phyloP scores from a whole-genome alignment of 2,888 invertebrate species.

The Gandaritis pyraliata region DNA sequence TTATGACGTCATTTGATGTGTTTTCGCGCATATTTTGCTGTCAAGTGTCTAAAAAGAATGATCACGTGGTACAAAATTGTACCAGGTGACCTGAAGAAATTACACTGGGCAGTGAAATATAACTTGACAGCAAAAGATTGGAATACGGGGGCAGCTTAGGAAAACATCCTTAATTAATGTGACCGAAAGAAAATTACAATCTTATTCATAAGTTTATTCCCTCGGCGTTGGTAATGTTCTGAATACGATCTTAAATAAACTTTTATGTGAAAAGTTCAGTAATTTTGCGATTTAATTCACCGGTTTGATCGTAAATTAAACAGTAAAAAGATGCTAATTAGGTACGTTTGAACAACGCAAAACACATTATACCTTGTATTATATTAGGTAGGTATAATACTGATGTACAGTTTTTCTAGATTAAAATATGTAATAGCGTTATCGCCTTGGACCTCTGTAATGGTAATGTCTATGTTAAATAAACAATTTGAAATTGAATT shows the following conservation, averaged over 20 bases:
- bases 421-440: too few species aligned
- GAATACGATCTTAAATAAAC: conserved; percentile 24
- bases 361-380: neutral
- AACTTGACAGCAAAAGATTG: too few species aligned
- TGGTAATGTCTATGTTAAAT: too few species aligned
- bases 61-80: too few species aligned
- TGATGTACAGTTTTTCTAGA: too few species aligned
- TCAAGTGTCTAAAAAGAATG: too few species aligned
- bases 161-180: conserved; percentile 5
- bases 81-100: too few species aligned
- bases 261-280: conserved; percentile 27
- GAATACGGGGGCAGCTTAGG: neutral
- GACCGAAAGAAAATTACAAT: conserved; percentile 13
- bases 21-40: too few species aligned
- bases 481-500: too few species aligned
- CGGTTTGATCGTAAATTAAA: conserved; percentile 18
- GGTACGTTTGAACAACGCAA: neutral
- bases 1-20: too few species aligned
- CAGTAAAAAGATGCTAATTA: conserved; percentile 10
- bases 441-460: too few species aligned
- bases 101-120: neutral
- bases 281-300: conserved; percentile 19
- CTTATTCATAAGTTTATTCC: conserved; percentile 19
- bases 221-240: conserved; percentile 18
- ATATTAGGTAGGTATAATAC: too few species aligned